phyloP scores from a whole-genome alignment of 1,140 invertebrate genomes.

The Eupristina koningsbergeri region DNA sequence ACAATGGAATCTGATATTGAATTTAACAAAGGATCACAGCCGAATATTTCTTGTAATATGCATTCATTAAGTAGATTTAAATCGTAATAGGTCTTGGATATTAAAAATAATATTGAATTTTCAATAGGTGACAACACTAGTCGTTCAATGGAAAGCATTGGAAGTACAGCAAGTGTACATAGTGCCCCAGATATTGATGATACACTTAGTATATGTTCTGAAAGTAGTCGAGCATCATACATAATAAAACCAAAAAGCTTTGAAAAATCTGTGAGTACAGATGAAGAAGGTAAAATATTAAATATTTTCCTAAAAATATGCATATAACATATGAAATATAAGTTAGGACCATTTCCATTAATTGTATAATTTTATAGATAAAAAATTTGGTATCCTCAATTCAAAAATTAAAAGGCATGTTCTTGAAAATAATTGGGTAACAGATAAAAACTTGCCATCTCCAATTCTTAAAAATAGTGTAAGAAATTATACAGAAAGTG shows the following conservation, averaged over 20 bases:
- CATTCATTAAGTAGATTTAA: conserved; percentile 58
- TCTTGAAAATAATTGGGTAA: conserved; percentile 63
- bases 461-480: conserved; percentile 64
- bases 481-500: conserved; percentile 48
- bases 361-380: neutral
- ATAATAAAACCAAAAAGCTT: conserved; percentile 61
- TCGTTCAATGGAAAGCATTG: conserved; percentile 70
- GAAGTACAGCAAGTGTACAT: conserved; percentile 67
- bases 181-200: conserved; percentile 68
- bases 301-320: neutral
- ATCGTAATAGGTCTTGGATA: conserved; percentile 60
- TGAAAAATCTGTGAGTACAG: conserved; percentile 61
- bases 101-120: conserved; percentile 53
- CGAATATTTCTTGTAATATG: conserved; percentile 58
- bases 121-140: conserved; percentile 52
- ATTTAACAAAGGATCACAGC: conserved; percentile 63
- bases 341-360: too few relatives aligned
- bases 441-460: conserved; percentile 62
- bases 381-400: conserved; percentile 53
- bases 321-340: too few relatives aligned
- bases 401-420: conserved; percentile 52
- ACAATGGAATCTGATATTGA: conserved; percentile 53
- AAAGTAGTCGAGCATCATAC: conserved; percentile 66
- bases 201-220: conserved; percentile 64
- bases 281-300: conserved; percentile 55